Percentiles rank a stretch among this genome's conserved stretches.
These are phyloP conservation scores for Melanerpes aurifrons DNA, from an alignment of 2,113 vertebrate species.

Conservation along the genomic window DNA sequence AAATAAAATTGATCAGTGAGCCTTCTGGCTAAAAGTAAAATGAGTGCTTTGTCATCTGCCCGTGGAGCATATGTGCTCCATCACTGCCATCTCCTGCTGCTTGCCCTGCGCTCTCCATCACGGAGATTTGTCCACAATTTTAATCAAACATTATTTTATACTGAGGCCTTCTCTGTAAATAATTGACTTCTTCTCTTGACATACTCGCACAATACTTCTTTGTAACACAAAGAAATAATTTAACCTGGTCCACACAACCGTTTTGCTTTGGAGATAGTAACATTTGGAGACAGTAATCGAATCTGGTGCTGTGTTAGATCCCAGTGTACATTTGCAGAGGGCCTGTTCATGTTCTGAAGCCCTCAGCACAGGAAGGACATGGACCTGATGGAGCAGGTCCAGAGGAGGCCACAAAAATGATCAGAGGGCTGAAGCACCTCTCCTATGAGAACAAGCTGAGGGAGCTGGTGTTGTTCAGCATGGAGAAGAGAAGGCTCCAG, in stretches of 20 bases:
- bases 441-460: no score
- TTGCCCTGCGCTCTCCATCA: conserved; percentile 49
- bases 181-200: conserved; percentile 65
- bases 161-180: conserved; percentile 67
- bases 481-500: no score
- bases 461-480: no score
- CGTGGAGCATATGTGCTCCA: conserved; percentile 30
- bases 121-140: conserved; percentile 72
- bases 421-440: no score
- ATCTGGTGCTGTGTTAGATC: no score
- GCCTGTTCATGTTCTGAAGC: no score
- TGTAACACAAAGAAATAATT: conserved; percentile 59
- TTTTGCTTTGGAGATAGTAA: conserved; percentile 59
- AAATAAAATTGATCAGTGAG: conserved; percentile 68
- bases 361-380: no score
- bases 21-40: conserved; percentile 58
- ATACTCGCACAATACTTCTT: conserved; percentile 34
- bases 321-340: no score
- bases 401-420: no score
- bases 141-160: conserved; percentile 79
- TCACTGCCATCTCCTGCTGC: conserved; percentile 64
- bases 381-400: no score
- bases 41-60: conserved; percentile 60
- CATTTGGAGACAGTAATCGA: no score
- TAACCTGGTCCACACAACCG: conserved; percentile 3